phyloP scores from a whole-genome alignment of 2,797 vertebrate genomes.

The Cuniculus paca region DNA sequence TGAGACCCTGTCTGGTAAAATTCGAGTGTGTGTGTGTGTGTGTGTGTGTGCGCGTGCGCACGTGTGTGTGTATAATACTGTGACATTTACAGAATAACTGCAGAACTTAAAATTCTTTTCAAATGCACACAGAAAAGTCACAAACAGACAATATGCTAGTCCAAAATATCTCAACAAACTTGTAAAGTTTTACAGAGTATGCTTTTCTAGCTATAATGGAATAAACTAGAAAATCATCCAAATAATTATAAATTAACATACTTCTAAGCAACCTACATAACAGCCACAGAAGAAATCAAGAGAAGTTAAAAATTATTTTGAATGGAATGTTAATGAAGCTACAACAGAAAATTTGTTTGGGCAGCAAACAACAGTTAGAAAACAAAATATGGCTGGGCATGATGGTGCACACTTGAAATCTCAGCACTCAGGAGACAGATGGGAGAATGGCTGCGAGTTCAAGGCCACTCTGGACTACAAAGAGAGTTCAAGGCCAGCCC shows the following conservation, averaged over 20 bases:
- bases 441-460: neutral
- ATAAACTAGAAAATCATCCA: neutral
- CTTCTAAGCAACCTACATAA: neutral
- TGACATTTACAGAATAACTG: conserved; percentile 1
- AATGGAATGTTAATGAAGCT: neutral
- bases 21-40: too few relatives aligned
- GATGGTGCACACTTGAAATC: neutral
- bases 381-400: neutral
- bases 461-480: neutral
- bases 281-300: neutral
- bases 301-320: neutral
- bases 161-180: too few relatives aligned
- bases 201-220: neutral
- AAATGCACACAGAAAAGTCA: neutral
- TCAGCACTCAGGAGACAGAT: neutral
- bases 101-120: conserved; percentile 24
- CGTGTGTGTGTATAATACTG: neutral
- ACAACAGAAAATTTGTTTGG: neutral
- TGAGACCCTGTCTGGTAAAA: neutral
- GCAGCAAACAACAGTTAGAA: neutral
- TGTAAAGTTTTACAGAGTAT: neutral
- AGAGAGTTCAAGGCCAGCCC: neutral
- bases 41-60: too few relatives aligned
- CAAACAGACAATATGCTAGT: neutral
- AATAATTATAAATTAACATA: neutral